These are phyloP conservation scores for Marasmarcha lunaedactyla DNA, from an alignment of 2,888 invertebrate genomes.

Conservation along the genomic window DNA sequence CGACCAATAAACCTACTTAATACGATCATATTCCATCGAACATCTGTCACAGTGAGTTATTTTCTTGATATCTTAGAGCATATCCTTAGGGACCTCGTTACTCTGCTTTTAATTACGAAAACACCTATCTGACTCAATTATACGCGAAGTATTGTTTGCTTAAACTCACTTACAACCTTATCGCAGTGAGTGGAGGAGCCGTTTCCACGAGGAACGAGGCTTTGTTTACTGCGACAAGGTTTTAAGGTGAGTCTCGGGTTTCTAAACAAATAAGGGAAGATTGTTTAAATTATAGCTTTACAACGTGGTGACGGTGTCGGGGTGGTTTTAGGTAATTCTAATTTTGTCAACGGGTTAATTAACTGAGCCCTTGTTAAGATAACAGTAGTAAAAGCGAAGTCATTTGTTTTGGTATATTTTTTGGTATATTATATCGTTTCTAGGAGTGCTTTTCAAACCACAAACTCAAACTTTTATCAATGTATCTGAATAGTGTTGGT, in stretches of 20 bases:
- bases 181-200: slow-evolving; percentile 18
- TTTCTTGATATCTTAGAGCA: no score
- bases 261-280: slow-evolving; percentile 40
- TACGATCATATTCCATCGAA: background rate
- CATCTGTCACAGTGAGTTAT: background rate
- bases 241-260: slow-evolving; percentile 50
- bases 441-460: no score
- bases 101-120: slow-evolving; percentile 46
- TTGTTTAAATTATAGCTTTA: slow-evolving; percentile 49
- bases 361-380: slow-evolving; percentile 11
- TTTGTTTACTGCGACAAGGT: slow-evolving; percentile 30
- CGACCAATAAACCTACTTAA: no score
- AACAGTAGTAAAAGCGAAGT: background rate
- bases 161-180: slow-evolving; percentile 24
- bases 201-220: slow-evolving; percentile 1
- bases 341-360: slow-evolving; percentile 48
- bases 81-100: slow-evolving; percentile 47
- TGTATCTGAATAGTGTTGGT: no score
- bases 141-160: slow-evolving; percentile 37
- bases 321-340: slow-evolving; percentile 18
- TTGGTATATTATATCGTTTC: no score
- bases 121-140: slow-evolving; percentile 56
- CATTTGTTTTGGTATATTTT: no score
- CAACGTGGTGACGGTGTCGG: slow-evolving; percentile 29
- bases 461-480: no score